Percentiles rank a stretch among this genome's conserved stretches.
These are phyloP conservation scores for Triplophysa yarkandensis DNA, from an alignment of 2,797 vertebrate species.

Conservation along the genomic window DNA sequence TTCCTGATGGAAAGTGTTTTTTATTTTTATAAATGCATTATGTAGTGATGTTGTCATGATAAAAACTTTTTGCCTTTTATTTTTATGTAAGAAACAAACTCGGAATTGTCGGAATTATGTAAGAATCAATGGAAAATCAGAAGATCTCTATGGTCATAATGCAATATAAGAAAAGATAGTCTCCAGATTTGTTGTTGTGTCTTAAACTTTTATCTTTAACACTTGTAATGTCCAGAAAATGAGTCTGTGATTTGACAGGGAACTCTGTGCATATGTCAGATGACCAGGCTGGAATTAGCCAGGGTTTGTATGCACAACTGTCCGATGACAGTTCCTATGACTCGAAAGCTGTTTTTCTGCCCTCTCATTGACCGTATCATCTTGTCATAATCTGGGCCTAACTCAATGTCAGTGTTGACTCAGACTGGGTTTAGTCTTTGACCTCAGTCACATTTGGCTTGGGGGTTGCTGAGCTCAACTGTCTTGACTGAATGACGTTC, in stretches of 20 bases:
- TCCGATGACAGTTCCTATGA: conserved; percentile 5
- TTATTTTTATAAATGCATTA: no score
- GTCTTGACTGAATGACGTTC: conserved; percentile 29
- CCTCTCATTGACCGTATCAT: conserved; percentile 37
- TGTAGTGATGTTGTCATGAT: no score
- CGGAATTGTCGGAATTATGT: no score
- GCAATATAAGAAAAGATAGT: no score
- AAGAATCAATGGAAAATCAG: no score
- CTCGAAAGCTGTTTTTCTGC: conserved; percentile 23
- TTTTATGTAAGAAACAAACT: no score
- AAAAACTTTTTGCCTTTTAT: no score
- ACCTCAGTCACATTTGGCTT: conserved; percentile 16
- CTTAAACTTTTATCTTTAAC: conserved; percentile 4
- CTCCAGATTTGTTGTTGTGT: not conserved
- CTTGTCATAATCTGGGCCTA: conserved; percentile 10
- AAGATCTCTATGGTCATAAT: no score
- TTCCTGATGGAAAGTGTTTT: not conserved
- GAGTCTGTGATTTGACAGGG: conserved; percentile 16
- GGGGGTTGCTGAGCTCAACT: conserved; percentile 1
- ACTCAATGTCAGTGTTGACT: conserved; percentile 36
- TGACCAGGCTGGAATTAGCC: conserved; percentile 31
- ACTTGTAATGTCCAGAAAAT: not conserved
- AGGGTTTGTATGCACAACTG: conserved; percentile 35
- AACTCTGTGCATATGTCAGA: conserved; percentile 30
- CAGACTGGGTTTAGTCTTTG: conserved; percentile 23